Conservation (phyloP, 2,113 vertebrate genomes). For the Dunckerocampus dactyliophorus region DNA sequence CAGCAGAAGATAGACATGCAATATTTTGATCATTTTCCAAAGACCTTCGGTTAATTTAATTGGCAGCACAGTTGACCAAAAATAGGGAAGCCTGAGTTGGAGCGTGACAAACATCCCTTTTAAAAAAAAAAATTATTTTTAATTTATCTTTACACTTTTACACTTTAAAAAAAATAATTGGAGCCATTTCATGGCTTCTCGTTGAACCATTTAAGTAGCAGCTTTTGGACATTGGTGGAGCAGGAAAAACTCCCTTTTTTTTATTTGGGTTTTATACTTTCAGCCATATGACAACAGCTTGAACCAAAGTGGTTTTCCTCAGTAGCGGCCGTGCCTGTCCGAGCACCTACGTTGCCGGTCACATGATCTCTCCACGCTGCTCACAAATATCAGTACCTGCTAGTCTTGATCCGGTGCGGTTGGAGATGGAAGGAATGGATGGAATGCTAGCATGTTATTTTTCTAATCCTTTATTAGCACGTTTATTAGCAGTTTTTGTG, state of each 20-base stretch:
- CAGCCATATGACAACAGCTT: conserved; percentile 96
- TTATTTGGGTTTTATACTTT: conserved; percentile 57
- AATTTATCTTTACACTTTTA: conserved; percentile 3
- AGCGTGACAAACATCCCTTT: conserved; percentile 35
- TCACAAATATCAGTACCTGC: conserved; percentile 75
- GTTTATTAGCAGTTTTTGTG: conserved; percentile 41
- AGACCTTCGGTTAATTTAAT: conserved; percentile 67
- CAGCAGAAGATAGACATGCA: conserved; percentile 77
- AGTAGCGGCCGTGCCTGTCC: conserved; percentile 95
- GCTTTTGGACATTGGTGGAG: conserved; percentile 75
- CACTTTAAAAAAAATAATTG: conserved; percentile 6
- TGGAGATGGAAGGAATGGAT: conserved; percentile 43
- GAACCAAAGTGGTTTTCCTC: conserved; percentile 99
- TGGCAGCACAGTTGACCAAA: conserved; percentile 72
- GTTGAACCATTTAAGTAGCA: conserved; percentile 60
- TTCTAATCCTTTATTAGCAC: conserved; percentile 59
- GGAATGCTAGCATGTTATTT: conserved; percentile 60
- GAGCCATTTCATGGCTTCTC: conserved; percentile 41
- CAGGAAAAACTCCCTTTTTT: conserved; percentile 55
- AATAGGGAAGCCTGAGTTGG: conserved; percentile 29
- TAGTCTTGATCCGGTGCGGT: conserved; percentile 48
- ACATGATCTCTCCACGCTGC: conserved; percentile 84
- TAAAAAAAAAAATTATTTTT: too few relatives aligned
- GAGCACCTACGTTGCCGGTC: conserved; percentile 83
- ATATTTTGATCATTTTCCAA: conserved; percentile 80